A percentile compares a stretch with the other conserved stretches of the same genome.
Evolutionary conservation across 2,113 vertebrate species (phyloP).

Genomic region (Pteruthius melanotis): DNA sequence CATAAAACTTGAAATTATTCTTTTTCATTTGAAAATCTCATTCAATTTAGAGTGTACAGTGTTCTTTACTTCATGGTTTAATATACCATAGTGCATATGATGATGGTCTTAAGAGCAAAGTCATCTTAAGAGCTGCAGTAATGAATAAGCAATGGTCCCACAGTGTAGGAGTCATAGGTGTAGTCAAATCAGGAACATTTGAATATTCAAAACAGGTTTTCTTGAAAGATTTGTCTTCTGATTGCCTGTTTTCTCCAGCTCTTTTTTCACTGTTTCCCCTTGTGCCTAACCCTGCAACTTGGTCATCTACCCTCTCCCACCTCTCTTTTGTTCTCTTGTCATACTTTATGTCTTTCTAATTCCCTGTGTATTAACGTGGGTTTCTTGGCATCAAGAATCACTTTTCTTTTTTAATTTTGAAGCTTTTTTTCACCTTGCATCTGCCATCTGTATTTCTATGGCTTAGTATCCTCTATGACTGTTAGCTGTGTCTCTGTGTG

Average conservation of each 20-base stretch:
- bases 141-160: background rate
- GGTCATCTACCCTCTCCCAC: background rate
- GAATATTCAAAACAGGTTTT: background rate
- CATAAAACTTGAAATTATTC: background rate
- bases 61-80: background rate
- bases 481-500: background rate
- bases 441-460: background rate
- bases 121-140: background rate
- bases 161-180: background rate
- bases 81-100: background rate
- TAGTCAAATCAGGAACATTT: background rate
- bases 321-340: background rate
- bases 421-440: background rate
- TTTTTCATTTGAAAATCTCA: background rate
- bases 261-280: background rate
- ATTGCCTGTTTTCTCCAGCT: background rate
- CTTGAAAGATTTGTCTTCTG: background rate
- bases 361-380: rapidly evolving
- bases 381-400: background rate
- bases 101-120: background rate
- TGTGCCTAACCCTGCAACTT: background rate
- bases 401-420: background rate
- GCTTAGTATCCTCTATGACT: background rate
- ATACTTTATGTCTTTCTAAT: background rate
- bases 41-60: background rate